Conservation (phyloP, 2,888 invertebrate genomes). For the Parochlus steinenii region DNA sequence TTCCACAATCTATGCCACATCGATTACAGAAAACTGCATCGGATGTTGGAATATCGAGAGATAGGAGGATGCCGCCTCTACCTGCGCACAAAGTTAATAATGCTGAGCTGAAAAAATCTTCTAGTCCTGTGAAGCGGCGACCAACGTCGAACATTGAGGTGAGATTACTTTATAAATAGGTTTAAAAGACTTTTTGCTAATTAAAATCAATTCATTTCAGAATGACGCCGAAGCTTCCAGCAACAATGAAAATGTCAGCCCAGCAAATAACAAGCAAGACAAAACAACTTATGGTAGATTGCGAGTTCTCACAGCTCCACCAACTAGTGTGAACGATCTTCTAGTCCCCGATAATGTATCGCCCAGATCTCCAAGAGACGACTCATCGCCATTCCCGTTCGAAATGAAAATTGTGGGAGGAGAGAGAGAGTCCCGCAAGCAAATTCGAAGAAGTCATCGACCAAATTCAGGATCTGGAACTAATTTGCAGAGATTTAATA, state of each 20-base stretch:
- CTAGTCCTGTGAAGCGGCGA: slow-evolving; percentile 17
- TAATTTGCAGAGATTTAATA: slow-evolving; percentile 13
- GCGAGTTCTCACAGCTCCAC: slow-evolving; percentile 49
- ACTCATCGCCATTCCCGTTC: slow-evolving; percentile 20
- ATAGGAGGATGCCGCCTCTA: slow-evolving; percentile 5
- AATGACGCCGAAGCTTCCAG: slow-evolving; percentile 15
- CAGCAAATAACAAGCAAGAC: slow-evolving; percentile 24
- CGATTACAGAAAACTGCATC: slow-evolving; percentile 9
- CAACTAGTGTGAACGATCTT: slow-evolving; percentile 40
- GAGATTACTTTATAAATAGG: slow-evolving; percentile 5
- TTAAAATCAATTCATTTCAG: slow-evolving; percentile 5
- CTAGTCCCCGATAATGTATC: slow-evolving; percentile 24
- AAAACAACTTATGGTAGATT: slow-evolving; percentile 57
- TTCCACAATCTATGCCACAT: slow-evolving; percentile 10
- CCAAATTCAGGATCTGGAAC: slow-evolving; percentile 20
- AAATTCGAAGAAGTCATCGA: slow-evolving; percentile 20
- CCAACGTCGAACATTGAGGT: slow-evolving; percentile 18
- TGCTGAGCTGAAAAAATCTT: slow-evolving; percentile 7
- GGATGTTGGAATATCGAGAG: slow-evolving; percentile 2
- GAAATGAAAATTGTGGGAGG: slow-evolving; percentile 16
- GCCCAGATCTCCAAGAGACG: slow-evolving; percentile 21
- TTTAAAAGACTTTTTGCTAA: not conserved
- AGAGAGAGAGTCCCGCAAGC: slow-evolving; percentile 14
- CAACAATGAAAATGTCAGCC: slow-evolving; percentile 15
- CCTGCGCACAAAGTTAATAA: slow-evolving; percentile 3